Evolutionary conservation across 2,888 invertebrate genomes (phyloP), one percentile per base, ranked within the genome.

Genomic region (Scaptomyza tumidula): DNA sequence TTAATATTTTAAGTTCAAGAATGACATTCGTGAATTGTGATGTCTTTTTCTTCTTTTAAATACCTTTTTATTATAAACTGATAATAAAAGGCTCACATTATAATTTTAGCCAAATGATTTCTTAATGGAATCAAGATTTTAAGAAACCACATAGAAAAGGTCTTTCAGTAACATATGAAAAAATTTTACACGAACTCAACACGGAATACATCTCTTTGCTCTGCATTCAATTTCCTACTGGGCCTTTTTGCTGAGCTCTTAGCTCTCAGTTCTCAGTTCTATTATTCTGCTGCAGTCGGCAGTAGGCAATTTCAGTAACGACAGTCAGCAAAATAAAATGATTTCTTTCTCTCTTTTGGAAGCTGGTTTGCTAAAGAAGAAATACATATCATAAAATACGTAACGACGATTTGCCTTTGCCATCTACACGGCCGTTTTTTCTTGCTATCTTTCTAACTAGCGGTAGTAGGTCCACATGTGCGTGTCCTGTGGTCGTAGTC

Each of bases 221-320:
- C 5, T 9, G 19, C 45, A 29, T 33, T 53, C 7, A 46, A 78
- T 71, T 81, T 87, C 56, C 76, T 46, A 81, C 52, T 53, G 75
- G 87, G 72, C 29, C 33, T 19, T 48, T 56, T 35, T 5, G 4
- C 7, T 16, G 11, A 4, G 13, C 11, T 2, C n/a, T 2, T 27
- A 14, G 13, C 11, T 2, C n/a, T 2, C 14, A 14, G 39, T 5
- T 2, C 2, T 16, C 10, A 16, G 16, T 41, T 41, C 9, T 10
- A 1, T 16, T 14, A 19, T 19, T 39, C 31, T 16, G 46, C 43
- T 39, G 69, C 57, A 64, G 60, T 69, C 48, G 63, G 61, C 80
- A 86, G 68, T 88, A 75, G 83, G 83, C 88, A 88, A 88, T 84
- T 84, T 73, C 64, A 68, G 88, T 84, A 73, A 86, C 88, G 81